phyloP scores from a whole-genome alignment of 2,888 invertebrate species.

The Parapristionchus giblindavisi region DNA sequence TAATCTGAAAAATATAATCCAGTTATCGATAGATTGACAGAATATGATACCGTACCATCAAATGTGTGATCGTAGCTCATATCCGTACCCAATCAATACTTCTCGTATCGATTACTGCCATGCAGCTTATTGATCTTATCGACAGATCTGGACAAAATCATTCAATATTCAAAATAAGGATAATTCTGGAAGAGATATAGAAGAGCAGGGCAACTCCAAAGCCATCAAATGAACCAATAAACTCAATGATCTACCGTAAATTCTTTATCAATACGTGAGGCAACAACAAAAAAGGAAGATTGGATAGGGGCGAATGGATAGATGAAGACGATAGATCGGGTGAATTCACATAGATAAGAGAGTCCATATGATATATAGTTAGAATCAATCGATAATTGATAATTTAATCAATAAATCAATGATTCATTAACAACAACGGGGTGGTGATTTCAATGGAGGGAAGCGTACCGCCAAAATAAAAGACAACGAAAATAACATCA shows the following conservation, averaged over 20 bases:
- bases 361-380: not conserved
- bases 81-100: not conserved
- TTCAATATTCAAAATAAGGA: too few species aligned
- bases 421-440: constrained; percentile 31
- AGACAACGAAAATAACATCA: not conserved
- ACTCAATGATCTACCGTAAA: not conserved
- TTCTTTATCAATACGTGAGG: constrained; percentile 28
- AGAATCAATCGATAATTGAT: too few species aligned
- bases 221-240: too few species aligned
- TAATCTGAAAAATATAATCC: constrained; percentile 29
- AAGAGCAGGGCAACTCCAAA: too few species aligned
- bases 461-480: too few species aligned
- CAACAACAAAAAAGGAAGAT: constrained; percentile 14
- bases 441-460: not conserved
- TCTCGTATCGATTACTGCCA: constrained; percentile 1
- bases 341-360: not conserved
- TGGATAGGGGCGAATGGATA: constrained; percentile 17
- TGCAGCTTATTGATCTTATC: constrained; percentile 15
- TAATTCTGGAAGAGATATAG: too few species aligned
- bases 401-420: not conserved
- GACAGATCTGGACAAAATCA: too few species aligned
- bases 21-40: not conserved
- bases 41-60: not conserved
- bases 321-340: not conserved
- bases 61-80: constrained; percentile 36